Conservation (phyloP, 2,888 invertebrate genomes). For the Arenicola marina region DNA sequence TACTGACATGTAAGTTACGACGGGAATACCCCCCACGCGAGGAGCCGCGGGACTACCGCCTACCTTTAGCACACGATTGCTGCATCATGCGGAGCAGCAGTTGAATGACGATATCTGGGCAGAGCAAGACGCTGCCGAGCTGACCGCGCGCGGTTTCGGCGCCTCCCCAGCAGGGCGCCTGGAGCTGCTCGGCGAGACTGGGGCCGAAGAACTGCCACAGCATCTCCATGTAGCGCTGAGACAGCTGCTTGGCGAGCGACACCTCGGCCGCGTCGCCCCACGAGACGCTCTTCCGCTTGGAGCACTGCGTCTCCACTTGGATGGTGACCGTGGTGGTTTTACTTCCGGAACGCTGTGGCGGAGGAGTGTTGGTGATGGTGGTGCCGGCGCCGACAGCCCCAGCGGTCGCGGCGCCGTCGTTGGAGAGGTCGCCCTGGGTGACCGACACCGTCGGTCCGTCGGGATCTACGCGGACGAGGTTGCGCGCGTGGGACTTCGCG, state of each 20-base stretch:
- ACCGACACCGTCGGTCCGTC: neutral
- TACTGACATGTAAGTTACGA: too few species aligned
- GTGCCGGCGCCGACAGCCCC: neutral
- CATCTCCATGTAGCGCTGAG: slow-evolving; percentile 49
- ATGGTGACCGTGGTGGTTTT: too few species aligned
- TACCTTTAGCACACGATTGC: slow-evolving; percentile 56
- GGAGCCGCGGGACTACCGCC: too few species aligned
- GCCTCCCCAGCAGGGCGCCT: slow-evolving; percentile 48
- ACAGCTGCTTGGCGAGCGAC: slow-evolving; percentile 47
- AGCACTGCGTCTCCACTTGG: too few species aligned
- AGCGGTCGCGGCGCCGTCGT: neutral
- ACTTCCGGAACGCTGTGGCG: too few species aligned
- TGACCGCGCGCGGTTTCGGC: slow-evolving; percentile 40
- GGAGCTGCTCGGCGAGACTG: slow-evolving; percentile 47
- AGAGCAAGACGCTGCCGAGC: slow-evolving; percentile 46
- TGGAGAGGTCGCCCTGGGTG: neutral
- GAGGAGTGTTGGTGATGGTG: neutral
- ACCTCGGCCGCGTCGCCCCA: slow-evolving; percentile 58
- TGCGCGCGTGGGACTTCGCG: neutral
- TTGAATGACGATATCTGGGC: slow-evolving; percentile 45
- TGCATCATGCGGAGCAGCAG: slow-evolving; percentile 53
- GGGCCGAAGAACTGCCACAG: slow-evolving; percentile 53
- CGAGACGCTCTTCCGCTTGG: slow-evolving; percentile 50
- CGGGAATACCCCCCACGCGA: too few species aligned
- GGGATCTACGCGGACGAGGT: neutral